Base-by-base conservation (phyloP, 2,888 invertebrate genomes). In the Xanthia icteritia region DNA sequence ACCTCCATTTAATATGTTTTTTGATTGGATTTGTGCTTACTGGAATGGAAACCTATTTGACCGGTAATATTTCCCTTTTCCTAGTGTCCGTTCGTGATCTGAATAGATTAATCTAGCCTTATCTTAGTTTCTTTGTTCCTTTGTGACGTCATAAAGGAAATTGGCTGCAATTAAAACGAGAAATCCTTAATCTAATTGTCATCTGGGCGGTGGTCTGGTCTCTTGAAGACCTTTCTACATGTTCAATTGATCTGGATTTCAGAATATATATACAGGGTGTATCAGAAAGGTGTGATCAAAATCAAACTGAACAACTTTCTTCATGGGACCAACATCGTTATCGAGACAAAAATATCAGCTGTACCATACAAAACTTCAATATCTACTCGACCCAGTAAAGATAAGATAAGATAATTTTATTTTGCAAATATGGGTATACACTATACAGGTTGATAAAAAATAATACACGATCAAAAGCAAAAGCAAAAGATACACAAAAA, bases 31-130 rank as follows among this genome's bases (percentile, higher is more conserved):
- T 45, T 66, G 27, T 69, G 85, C 27, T 72, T 54, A 11, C 13
- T 76, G 15, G 36, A 76, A 61, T 75, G 56, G 51, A 76, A 81
- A 79, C 51, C 31, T 61, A 64, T 66, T 72, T 23, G 60, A 36
- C 42, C 31, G 15, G 20, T 54, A 69, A 58, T 66, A 72, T 76
- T 39, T 65, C 27, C 56, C 3, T 75, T 73, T 63, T 69, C 11
- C 36, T 58, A 69, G 54, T 45, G n/a, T 51, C 3, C 8, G 17
- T 51, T 64, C 64, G 69, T 70, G 63, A 56, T 20, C 72, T 54
- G 61, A 73, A 86, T 79, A 77, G 48, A 82, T 79, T 74, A 74
- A 39, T 67, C 60, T 54, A 58, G 64, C 42, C 31, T 69, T 61
- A 65, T 70, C 72, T 70, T 42, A 39, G 31, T 61, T 71, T 17